Base-by-base conservation (phyloP, 2,888 invertebrate species). In the Latrodectus hesperus region DNA sequence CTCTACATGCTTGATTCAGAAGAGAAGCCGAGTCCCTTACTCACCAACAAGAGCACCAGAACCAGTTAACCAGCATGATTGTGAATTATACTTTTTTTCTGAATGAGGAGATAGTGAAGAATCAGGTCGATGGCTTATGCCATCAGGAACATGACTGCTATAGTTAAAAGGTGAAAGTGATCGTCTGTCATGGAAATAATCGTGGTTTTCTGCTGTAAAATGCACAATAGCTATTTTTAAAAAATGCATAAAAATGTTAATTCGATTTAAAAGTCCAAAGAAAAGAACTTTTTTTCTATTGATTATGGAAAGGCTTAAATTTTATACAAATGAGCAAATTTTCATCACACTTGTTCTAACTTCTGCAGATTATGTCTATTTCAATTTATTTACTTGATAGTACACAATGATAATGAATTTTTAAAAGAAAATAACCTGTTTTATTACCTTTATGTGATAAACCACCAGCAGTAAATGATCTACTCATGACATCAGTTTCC, bases 11-110 rank as follows among this genome's bases (percentile, higher is more conserved):
- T 73, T 65, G 51, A 26, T 17, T 68, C n/a, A 73, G 38, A 55
- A 74, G 9, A 70, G 22, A 38, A 17, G 53, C 55, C 53, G 49
- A 80, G 26, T 55, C 55, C 88, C 88, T 84, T 88, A 88, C 88
- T 88, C 88, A 88, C 88, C 88, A 88, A 88, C 72, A 53, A 88
- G 65, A 80, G 84, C 84, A 84, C 88, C 88, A 38, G 88, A 88
- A 79, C 88, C 88, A 68, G 71, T 60, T 71, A 88, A 79, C 70
- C 79, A 88, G 84, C 78, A 75, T 79, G 83, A 75, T 67, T 83
- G 88, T 53, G 79, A 75, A 22, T 70, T 52, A 79, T 79, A 68
- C 78, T 74, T 88, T 84, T 83, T 64, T 52, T 84, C 84, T 26
- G 65, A 80, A 79, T 77, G 72, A 81, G 71, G 9, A 68, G 78